Percentiles rank a stretch among this genome's conserved stretches.
phyloP scores from a whole-genome alignment of 2,888 invertebrate genomes.

The Drosophila neutralis region DNA sequence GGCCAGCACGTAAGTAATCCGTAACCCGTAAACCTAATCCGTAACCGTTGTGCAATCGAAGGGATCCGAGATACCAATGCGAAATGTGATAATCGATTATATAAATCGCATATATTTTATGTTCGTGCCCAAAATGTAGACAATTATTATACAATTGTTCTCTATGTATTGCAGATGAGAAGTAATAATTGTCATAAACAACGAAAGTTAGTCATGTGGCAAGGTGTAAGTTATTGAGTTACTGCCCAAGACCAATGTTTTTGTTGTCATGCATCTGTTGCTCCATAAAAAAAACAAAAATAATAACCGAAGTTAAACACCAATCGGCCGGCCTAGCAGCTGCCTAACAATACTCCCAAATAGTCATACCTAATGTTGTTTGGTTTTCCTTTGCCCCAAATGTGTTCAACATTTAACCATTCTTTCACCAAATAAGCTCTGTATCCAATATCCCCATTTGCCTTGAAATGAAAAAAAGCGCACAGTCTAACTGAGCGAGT shows the following conservation, averaged over 20 bases:
- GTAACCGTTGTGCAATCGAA: constrained; percentile 30
- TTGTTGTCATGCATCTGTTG: constrained; percentile 12
- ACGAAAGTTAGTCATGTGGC: constrained; percentile 28
- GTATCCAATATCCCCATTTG: not conserved
- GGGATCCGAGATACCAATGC: not conserved
- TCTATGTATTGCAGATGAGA: constrained; percentile 66
- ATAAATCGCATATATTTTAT: constrained; percentile 24
- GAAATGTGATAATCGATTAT: constrained; percentile 20
- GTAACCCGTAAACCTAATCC: not conserved
- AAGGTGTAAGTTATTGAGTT: constrained; percentile 62
- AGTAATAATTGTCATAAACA: constrained; percentile 44
- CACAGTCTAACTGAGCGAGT: not conserved
- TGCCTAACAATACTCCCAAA: constrained; percentile 4
- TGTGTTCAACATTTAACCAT: not conserved
- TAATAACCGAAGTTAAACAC: not conserved
- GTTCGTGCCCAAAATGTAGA: not conserved
- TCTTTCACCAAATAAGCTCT: not conserved
- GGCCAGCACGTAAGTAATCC: constrained; percentile 90
- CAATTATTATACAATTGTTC: constrained; percentile 21
- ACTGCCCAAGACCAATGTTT: constrained; percentile 17
- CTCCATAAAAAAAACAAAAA: not conserved
- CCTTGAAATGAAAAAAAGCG: not conserved
- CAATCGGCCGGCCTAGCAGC: constrained; percentile 13
- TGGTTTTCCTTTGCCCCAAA: not conserved
- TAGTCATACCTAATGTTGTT: not conserved